Evolutionary conservation across 2,113 vertebrate species (phyloP).

Genomic region (Oostethus manadensis): DNA sequence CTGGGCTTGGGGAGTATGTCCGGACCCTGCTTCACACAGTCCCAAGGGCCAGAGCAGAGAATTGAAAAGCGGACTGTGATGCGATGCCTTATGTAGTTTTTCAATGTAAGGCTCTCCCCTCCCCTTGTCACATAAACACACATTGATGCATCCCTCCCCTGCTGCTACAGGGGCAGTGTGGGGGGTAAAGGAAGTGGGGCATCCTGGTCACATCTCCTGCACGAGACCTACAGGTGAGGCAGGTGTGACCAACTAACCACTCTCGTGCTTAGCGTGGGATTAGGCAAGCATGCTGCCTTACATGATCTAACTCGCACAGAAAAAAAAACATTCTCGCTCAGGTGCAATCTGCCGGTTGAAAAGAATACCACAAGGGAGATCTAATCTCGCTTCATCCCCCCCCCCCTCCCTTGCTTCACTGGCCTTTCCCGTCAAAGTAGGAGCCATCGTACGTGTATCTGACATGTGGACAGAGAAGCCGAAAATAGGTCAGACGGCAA

Average conservation of each 20-base stretch:
- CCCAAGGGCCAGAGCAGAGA: constrained; percentile 7
- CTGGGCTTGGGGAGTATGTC: constrained; percentile 37
- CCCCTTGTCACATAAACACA: constrained; percentile 17
- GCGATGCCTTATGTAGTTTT: constrained; percentile 47
- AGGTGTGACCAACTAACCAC: constrained; percentile 24
- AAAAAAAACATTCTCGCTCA: constrained; percentile 54
- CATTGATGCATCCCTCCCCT: constrained; percentile 5
- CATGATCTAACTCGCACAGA: constrained; percentile 56
- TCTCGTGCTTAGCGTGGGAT: constrained; percentile 41
- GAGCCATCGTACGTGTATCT: constrained; percentile 27
- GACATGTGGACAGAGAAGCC: constrained; percentile 4
- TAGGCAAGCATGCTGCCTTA: constrained; percentile 51
- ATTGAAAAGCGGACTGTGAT: not conserved
- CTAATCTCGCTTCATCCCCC: constrained; percentile 55
- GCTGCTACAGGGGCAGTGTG: constrained; percentile 2
- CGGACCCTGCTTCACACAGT: constrained; percentile 52
- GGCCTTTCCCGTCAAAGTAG: constrained; percentile 8
- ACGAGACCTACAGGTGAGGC: constrained; percentile 55
- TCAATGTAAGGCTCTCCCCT: not conserved
- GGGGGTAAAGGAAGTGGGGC: constrained; percentile 26
- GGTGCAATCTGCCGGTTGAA: constrained; percentile 55
- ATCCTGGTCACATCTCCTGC: constrained; percentile 37
- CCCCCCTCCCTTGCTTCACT: constrained; percentile 7
- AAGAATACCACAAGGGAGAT: constrained; percentile 51
- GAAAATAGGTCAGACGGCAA: constrained; percentile 50